These are phyloP conservation scores for Enchytraeus crypticus DNA, from an alignment of 2,888 invertebrate genomes.

Conservation along the genomic window DNA sequence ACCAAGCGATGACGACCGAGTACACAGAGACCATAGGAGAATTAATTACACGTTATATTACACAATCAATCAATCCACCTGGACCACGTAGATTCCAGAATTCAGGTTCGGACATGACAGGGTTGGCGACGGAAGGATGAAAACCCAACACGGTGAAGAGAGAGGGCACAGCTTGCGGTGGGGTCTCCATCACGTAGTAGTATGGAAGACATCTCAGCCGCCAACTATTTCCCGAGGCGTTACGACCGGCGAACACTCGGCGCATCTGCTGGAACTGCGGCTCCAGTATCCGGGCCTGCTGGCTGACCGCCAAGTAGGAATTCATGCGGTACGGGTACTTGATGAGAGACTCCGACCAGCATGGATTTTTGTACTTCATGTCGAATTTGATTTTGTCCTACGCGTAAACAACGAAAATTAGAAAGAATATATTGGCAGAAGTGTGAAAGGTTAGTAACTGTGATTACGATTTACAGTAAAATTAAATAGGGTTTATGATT, in stretches of 20 bases:
- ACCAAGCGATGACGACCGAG: too few species aligned
- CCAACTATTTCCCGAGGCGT: constrained; percentile 1
- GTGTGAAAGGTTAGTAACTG: too few species aligned
- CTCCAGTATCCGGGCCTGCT: neutral
- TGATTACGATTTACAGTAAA: too few species aligned
- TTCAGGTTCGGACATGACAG: constrained; percentile 12
- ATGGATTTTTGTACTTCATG: constrained; percentile 11
- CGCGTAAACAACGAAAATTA: neutral
- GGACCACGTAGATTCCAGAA: constrained; percentile 16
- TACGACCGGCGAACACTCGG: constrained; percentile 4
- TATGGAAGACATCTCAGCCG: constrained; percentile 13
- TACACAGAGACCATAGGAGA: too few species aligned
- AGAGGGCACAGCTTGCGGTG: constrained; percentile 7
- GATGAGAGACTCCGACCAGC: constrained; percentile 12
- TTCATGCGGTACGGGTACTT: constrained; percentile 10
- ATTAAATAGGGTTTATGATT: too few species aligned
- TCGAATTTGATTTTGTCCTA: constrained; percentile 13
- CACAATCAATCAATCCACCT: too few species aligned
- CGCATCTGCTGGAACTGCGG: constrained; percentile 13
- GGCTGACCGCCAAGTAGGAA: constrained; percentile 6
- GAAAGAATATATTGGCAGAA: neutral
- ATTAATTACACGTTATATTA: too few species aligned
- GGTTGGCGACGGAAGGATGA: constrained; percentile 11
- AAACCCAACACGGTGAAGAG: constrained; percentile 12
- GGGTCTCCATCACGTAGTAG: constrained; percentile 15